These are phyloP conservation scores for Sterrhoptilus dennistouni DNA, from an alignment of 2,113 vertebrate species.

Conservation along the genomic window DNA sequence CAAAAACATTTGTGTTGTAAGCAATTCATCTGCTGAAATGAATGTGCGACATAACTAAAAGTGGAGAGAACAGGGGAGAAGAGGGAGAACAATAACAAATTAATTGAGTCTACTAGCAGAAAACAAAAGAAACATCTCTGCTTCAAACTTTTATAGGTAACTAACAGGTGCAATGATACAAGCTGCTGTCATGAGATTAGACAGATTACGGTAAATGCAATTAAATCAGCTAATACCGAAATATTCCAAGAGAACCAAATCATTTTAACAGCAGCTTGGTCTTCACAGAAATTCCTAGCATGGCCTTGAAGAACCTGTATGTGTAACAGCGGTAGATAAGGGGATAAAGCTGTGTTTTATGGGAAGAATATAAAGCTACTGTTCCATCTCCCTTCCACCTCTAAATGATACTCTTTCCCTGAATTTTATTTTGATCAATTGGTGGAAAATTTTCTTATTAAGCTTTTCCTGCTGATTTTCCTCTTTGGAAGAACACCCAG, in stretches of 20 bases:
- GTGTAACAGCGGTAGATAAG: background rate
- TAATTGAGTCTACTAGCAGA: background rate
- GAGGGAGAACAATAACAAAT: background rate
- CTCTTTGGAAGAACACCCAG: background rate
- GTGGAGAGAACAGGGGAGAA: background rate
- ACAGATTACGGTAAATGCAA: background rate
- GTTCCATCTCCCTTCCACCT: background rate
- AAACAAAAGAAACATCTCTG: slow-evolving; percentile 17
- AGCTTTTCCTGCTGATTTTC: background rate
- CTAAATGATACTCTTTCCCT: background rate
- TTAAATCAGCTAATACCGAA: slow-evolving; percentile 36
- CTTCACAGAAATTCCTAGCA: background rate
- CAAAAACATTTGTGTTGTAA: background rate
- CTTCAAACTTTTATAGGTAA: background rate
- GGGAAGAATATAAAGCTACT: background rate
- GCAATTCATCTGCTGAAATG: background rate
- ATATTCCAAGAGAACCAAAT: background rate
- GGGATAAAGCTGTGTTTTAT: background rate
- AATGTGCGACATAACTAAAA: background rate
- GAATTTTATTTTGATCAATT: background rate
- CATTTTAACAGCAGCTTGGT: background rate
- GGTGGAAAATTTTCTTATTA: background rate
- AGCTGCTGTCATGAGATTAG: background rate
- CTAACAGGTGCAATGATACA: background rate
- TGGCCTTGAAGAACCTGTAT: background rate